Evolutionary conservation across 64 coral and sea anemone genomes (phyloP).

Genomic region (Stichodactyla helianthus): DNA sequence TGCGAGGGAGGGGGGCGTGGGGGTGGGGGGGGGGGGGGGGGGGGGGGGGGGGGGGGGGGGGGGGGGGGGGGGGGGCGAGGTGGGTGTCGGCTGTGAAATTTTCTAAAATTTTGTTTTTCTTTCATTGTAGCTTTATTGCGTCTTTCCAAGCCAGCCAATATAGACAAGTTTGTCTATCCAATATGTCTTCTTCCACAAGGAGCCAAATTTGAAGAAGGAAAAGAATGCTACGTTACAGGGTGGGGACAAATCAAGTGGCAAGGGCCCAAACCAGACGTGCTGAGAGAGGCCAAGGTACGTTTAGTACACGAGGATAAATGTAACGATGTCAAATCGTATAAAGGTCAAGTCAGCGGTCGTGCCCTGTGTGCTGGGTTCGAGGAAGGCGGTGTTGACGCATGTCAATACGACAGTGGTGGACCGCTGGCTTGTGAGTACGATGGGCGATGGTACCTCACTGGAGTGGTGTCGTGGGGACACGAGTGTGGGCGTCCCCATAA

Average conservation of each 20-base stretch:
- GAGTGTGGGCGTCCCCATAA: slow-evolving; percentile 49
- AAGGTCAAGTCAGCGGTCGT: slow-evolving; percentile 21
- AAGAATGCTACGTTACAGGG: slow-evolving; percentile 59
- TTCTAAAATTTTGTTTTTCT: background rate
- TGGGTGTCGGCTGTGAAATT: background rate
- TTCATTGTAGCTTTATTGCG: slow-evolving; percentile 37
- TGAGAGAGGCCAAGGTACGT: slow-evolving; percentile 46
- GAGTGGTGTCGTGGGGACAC: slow-evolving; percentile 64
- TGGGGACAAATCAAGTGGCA: slow-evolving; percentile 50
- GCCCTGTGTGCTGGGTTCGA: slow-evolving; percentile 62
- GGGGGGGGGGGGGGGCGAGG: too few relatives aligned
- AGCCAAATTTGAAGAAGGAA: slow-evolving; percentile 14
- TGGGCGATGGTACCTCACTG: slow-evolving; percentile 58
- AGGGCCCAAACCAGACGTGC: slow-evolving; percentile 43
- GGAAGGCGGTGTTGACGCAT: slow-evolving; percentile 54
- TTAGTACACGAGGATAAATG: slow-evolving; percentile 54
- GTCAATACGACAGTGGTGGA: slow-evolving; percentile 66
- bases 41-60: too few relatives aligned
- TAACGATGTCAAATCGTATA: slow-evolving; percentile 41
- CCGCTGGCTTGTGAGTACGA: slow-evolving; percentile 47
- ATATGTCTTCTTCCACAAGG: slow-evolving; percentile 61
- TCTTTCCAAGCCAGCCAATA: slow-evolving; percentile 29
- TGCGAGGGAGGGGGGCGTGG: too few relatives aligned
- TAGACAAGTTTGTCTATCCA: slow-evolving; percentile 43
- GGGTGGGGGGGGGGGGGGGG: too few relatives aligned